Conservation (phyloP, 1,140 invertebrate species). For the Pseudomyrmex dendroicus region DNA sequence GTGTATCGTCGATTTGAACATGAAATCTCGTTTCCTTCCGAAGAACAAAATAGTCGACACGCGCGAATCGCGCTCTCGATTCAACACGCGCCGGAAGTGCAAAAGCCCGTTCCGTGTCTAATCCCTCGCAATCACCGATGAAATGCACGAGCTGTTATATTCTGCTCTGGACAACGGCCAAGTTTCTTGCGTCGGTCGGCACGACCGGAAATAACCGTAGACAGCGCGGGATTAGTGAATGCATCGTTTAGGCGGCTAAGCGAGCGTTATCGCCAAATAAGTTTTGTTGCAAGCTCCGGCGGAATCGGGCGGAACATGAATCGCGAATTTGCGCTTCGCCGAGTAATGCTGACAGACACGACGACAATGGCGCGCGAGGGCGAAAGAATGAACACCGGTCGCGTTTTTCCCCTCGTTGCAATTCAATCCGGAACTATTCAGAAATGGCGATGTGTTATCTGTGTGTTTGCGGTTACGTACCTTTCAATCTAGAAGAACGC, state of each 20-base stretch:
- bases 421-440: constrained; percentile 39
- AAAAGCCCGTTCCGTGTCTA: constrained; percentile 57
- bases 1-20: background rate
- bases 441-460: background rate
- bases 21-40: background rate
- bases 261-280: constrained; percentile 62
- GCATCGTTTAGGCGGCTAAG: constrained; percentile 55
- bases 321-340: constrained; percentile 46
- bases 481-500: background rate
- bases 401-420: constrained; percentile 22
- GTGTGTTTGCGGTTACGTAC: background rate
- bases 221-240: constrained; percentile 60
- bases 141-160: constrained; percentile 56
- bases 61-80: constrained; percentile 12
- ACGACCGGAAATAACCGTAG: constrained; percentile 59
- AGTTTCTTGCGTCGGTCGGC: constrained; percentile 64
- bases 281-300: constrained; percentile 49
- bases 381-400: background rate
- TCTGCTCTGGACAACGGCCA: constrained; percentile 63
- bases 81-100: constrained; percentile 42
- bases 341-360: constrained; percentile 42
- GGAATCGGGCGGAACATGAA: constrained; percentile 29
- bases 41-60: background rate
- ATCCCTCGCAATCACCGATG: constrained; percentile 60
- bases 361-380: constrained; percentile 11